Evolutionary conservation across 2,888 invertebrate genomes (phyloP).

Genomic region (Acrocyrtus sp.): DNA sequence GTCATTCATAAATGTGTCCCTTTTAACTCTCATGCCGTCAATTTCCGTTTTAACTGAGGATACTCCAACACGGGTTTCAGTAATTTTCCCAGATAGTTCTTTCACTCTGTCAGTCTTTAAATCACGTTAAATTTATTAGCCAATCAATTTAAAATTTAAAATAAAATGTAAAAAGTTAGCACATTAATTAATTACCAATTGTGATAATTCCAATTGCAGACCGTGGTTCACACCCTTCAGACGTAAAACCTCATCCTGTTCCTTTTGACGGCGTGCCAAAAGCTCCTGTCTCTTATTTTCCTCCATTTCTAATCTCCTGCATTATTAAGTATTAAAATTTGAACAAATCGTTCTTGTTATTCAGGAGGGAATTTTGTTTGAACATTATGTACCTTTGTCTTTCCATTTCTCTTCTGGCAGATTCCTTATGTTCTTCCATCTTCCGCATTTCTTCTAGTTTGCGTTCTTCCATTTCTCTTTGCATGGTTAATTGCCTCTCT

Average conservation of each 20-base stretch:
- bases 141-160: conserved; percentile 16
- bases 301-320: conserved; percentile 83
- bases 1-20: conserved; percentile 89
- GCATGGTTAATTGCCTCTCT: conserved; percentile 81
- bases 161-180: no score
- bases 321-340: no score
- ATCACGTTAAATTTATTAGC: conserved; percentile 30
- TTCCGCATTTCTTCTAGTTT: conserved; percentile 82
- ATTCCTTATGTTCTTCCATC: conserved; percentile 81
- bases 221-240: conserved; percentile 89
- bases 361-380: not conserved
- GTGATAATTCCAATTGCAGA: conserved; percentile 80
- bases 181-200: no score
- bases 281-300: conserved; percentile 89
- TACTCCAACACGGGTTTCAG: conserved; percentile 85
- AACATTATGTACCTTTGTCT: conserved; percentile 79
- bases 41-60: conserved; percentile 94
- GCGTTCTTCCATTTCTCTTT: conserved; percentile 79
- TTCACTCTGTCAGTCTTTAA: conserved; percentile 76
- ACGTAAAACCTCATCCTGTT: conserved; percentile 84
- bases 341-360: no score
- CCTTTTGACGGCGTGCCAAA: conserved; percentile 84
- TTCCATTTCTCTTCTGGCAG: conserved; percentile 90
- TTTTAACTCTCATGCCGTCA: conserved; percentile 90
- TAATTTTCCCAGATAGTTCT: conserved; percentile 83